Percentiles rank a stretch among this genome's conserved stretches.
Evolutionary conservation across 2,888 invertebrate species (phyloP).

Genomic region (Priocnemis perturbator): DNA sequence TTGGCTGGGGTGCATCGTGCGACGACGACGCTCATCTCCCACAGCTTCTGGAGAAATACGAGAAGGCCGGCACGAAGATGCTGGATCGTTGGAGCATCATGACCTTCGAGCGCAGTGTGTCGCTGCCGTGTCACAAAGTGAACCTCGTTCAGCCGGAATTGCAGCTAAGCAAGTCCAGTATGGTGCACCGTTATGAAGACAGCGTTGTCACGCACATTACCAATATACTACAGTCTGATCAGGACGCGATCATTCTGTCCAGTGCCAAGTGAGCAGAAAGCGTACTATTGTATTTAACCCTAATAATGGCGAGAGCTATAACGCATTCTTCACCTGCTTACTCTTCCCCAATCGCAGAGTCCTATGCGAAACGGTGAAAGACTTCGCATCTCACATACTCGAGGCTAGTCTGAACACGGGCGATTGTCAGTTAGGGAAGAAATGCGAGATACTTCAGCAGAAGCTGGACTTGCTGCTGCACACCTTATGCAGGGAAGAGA

Average conservation of each 20-base stretch:
- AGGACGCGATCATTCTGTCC: conserved; percentile 83
- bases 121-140: conserved; percentile 77
- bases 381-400: conserved; percentile 81
- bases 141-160: conserved; percentile 78
- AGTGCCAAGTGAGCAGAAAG: conserved; percentile 81
- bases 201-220: conserved; percentile 87
- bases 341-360: conserved; percentile 75
- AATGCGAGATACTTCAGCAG: conserved; percentile 85
- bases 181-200: conserved; percentile 84
- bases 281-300: no score
- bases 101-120: conserved; percentile 89
- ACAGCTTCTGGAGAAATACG: conserved; percentile 93
- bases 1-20: conserved; percentile 97
- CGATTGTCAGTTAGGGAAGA: conserved; percentile 80
- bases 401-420: conserved; percentile 78
- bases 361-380: conserved; percentile 87
- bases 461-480: conserved; percentile 86
- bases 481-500: conserved; percentile 83
- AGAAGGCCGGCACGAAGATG: conserved; percentile 98
- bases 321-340: no score
- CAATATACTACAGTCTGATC: conserved; percentile 89
- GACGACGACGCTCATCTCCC: conserved; percentile 96
- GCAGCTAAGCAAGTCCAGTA: conserved; percentile 76
- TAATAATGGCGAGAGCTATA: no score
- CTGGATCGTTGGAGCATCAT: conserved; percentile 98